A percentile compares a stretch with the other conserved stretches of the same genome.
phyloP scores from a whole-genome alignment of 2,113 vertebrate genomes.

The Ellobius talpinus region DNA sequence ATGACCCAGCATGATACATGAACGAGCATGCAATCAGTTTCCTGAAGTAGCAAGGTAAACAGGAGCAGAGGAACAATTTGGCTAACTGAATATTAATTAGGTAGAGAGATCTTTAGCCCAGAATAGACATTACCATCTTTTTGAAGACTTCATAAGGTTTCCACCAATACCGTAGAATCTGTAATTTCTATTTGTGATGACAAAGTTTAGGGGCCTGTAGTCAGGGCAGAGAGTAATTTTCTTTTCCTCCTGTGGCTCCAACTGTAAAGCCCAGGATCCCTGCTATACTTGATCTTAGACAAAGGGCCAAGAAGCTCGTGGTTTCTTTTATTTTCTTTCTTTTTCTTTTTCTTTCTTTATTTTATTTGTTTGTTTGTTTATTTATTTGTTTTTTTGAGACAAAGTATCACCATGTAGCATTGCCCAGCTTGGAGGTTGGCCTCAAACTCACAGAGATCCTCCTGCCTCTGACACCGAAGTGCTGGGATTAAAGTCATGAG shows the following conservation, averaged over 20 bases:
- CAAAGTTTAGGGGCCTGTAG: neutral
- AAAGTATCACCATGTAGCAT: no score
- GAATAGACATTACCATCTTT: neutral
- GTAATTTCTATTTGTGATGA: neutral
- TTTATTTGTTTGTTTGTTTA: fast-evolving
- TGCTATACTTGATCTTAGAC: neutral
- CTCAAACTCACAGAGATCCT: neutral
- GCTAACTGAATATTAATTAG: neutral
- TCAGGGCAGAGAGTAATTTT: neutral
- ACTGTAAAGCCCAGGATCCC: neutral
- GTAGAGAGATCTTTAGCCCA: neutral
- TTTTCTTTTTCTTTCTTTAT: fast-evolving
- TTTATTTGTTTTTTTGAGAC: no score
- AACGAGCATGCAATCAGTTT: neutral
- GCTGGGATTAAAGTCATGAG: neutral
- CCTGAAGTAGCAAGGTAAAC: conserved; percentile 24
- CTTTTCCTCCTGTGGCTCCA: neutral
- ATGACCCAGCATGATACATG: no score
- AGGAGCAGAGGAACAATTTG: conserved; percentile 18
- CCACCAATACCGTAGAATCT: neutral
- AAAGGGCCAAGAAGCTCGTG: neutral
- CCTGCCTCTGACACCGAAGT: neutral
- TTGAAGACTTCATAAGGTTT: neutral
- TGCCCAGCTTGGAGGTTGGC: neutral
- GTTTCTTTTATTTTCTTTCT: no score